Percentiles rank a stretch among this genome's conserved stretches.
Conservation (phyloP, 2,797 vertebrate species). For the Tiaroga cobitis region DNA sequence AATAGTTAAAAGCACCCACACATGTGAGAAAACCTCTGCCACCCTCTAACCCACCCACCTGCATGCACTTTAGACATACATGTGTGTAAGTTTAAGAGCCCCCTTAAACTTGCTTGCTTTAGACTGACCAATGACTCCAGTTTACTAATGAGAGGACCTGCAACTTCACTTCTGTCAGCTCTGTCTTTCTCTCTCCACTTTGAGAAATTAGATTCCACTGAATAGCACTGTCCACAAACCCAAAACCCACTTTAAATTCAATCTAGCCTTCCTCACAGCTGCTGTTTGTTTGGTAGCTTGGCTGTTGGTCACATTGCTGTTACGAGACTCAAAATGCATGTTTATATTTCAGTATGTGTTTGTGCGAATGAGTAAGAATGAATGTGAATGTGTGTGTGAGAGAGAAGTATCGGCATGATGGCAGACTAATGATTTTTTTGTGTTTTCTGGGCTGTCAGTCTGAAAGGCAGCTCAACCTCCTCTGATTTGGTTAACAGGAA, state of each 20-base stretch:
- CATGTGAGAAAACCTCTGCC: constrained; percentile 31
- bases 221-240: constrained; percentile 8
- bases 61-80: constrained; percentile 20
- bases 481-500: constrained; percentile 90
- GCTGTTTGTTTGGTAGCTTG: constrained; percentile 46
- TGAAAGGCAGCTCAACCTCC: constrained; percentile 39
- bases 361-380: constrained; percentile 10
- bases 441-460: constrained; percentile 8
- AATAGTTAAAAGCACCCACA: neutral
- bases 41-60: neutral
- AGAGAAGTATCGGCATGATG: constrained; percentile 15
- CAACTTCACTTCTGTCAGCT: constrained; percentile 13
- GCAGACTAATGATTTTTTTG: neutral
- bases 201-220: neutral
- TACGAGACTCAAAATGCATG: constrained; percentile 22
- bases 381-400: neutral
- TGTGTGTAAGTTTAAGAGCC: constrained; percentile 8
- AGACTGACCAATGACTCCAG: neutral
- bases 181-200: neutral
- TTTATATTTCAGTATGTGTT: constrained; percentile 9
- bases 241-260: constrained; percentile 6
- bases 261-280: constrained; percentile 9
- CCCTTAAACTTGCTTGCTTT: constrained; percentile 16
- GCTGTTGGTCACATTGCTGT: constrained; percentile 35
- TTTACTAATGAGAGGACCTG: constrained; percentile 7